A percentile compares a stretch with the other conserved stretches of the same genome.
Conservation (phyloP, 2,113 vertebrate genomes). For the Charadrius vociferus region DNA sequence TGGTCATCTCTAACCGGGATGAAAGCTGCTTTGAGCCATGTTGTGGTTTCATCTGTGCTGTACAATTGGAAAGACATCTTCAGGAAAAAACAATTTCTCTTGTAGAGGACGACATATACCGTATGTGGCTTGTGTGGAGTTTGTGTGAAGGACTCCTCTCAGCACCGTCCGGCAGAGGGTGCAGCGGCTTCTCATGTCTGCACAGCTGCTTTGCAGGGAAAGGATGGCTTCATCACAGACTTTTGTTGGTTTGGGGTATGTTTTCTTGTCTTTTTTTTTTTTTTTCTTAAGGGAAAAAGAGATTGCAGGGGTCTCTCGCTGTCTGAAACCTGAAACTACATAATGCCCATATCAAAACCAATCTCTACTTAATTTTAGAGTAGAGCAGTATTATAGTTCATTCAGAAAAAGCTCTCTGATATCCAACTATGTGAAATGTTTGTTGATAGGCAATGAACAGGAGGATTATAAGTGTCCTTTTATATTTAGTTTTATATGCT, state of each 20-base stretch:
- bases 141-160: not conserved
- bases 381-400: not conserved
- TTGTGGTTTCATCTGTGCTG: not conserved
- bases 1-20: not conserved
- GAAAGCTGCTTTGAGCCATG: not conserved
- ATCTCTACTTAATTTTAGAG: not conserved
- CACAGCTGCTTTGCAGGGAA: not conserved
- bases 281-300: not conserved
- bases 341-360: not conserved
- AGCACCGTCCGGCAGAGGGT: slow-evolving; percentile 42
- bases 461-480: not conserved
- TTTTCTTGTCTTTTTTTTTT: not conserved
- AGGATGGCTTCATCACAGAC: not conserved
- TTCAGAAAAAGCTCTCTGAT: not conserved
- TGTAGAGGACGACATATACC: accelerated
- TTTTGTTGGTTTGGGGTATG: not conserved
- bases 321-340: not conserved
- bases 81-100: not conserved
- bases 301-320: not conserved
- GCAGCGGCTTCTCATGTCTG: not conserved
- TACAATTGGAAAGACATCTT: not conserved
- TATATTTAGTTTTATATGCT: not conserved
- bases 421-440: not conserved
- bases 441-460: not conserved
- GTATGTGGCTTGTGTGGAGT: not conserved